phyloP scores from a whole-genome alignment of 2,888 invertebrate genomes.

The Digitonthophagus gazella region DNA sequence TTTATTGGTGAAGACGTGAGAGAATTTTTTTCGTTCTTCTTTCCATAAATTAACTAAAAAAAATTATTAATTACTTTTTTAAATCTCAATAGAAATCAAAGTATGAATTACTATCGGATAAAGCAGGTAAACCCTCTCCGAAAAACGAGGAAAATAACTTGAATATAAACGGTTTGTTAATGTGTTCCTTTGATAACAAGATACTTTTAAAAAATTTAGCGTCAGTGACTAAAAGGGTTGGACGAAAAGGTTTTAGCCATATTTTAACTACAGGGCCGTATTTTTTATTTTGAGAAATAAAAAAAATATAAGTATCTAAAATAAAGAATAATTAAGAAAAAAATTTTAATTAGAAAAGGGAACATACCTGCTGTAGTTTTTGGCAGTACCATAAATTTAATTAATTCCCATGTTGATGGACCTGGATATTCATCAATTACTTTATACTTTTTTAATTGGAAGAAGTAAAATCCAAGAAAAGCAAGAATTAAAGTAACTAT shows the following conservation, averaged over 20 bases:
- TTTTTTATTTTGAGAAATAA: not conserved
- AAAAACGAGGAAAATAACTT: no score
- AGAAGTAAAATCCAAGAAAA: no score
- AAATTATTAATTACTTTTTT: not conserved
- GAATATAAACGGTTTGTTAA: not conserved
- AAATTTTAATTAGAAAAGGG: not conserved
- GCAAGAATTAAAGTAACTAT: no score
- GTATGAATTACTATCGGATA: not conserved
- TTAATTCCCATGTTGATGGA: not conserved
- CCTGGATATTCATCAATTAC: not conserved
- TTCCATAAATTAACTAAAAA: not conserved
- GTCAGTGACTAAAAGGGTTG: not conserved
- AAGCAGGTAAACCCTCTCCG: not conserved
- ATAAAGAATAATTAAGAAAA: no score
- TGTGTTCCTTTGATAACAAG: not conserved
- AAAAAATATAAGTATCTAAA: not conserved
- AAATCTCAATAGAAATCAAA: not conserved
- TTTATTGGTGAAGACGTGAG: not conserved
- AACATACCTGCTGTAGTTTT: not conserved
- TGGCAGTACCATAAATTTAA: not conserved
- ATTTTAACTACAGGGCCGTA: not conserved
- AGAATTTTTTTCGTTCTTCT: not conserved
- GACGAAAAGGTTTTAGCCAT: not conserved
- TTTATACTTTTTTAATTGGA: not conserved
- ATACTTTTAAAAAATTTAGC: not conserved